These are phyloP conservation scores for Antennarius maculatus DNA, from an alignment of 2,797 vertebrate genomes.

Conservation along the genomic window DNA sequence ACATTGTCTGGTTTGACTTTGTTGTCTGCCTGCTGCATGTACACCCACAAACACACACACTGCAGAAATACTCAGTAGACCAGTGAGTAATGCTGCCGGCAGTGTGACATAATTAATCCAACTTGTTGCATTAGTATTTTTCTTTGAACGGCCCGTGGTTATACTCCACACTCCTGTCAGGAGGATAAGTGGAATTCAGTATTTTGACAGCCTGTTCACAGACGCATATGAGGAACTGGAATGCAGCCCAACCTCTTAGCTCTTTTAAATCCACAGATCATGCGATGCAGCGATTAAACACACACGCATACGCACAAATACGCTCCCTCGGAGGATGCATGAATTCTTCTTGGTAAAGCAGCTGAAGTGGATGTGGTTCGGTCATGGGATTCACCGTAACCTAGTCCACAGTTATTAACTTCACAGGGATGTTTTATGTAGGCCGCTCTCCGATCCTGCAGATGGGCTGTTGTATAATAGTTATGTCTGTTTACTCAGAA, in stretches of 20 bases:
- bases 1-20: slow-evolving; percentile 16
- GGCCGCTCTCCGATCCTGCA: slow-evolving; percentile 14
- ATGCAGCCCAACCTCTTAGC: slow-evolving; percentile 32
- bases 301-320: slow-evolving; percentile 5
- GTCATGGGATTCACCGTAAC: slow-evolving; percentile 45
- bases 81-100: neutral
- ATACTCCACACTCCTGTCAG: slow-evolving; percentile 1
- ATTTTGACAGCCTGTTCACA: slow-evolving; percentile 45
- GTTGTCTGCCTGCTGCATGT: slow-evolving; percentile 3
- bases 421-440: slow-evolving; percentile 32
- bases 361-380: slow-evolving; percentile 45
- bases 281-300: slow-evolving; percentile 38
- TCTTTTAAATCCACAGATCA: slow-evolving; percentile 40
- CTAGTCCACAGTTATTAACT: slow-evolving; percentile 33
- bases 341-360: slow-evolving; percentile 59
- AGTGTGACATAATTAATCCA: slow-evolving; percentile 10
- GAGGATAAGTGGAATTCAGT: slow-evolving; percentile 39
- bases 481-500: slow-evolving; percentile 13
- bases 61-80: neutral
- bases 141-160: neutral
- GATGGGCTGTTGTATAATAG: slow-evolving; percentile 21
- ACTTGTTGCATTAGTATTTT: slow-evolving; percentile 4
- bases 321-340: slow-evolving; percentile 10
- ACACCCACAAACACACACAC: slow-evolving; percentile 21
- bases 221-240: slow-evolving; percentile 33